Conservation (phyloP, 2,797 vertebrate genomes). For the Gila robusta region DNA sequence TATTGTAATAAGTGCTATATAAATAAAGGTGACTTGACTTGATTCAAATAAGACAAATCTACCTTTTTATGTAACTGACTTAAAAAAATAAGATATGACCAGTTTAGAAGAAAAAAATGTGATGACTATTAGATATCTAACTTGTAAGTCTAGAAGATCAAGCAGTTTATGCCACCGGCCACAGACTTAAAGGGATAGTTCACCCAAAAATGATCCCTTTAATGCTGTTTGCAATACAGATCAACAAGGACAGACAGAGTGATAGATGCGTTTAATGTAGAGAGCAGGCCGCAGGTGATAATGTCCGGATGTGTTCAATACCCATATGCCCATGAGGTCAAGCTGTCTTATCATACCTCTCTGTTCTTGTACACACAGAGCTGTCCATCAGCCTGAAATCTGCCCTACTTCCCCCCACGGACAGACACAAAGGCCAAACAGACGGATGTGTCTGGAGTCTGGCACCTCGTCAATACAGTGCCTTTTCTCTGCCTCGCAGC, state of each 20-base stretch:
- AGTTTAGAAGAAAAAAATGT: neutral
- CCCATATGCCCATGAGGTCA: slow-evolving; percentile 8
- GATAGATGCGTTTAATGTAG: slow-evolving; percentile 19
- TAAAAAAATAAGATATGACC: too few species aligned
- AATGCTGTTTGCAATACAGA: slow-evolving; percentile 1
- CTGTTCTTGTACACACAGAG: slow-evolving; percentile 15
- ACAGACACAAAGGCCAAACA: slow-evolving; percentile 53
- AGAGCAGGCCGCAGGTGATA: slow-evolving; percentile 27
- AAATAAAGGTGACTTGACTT: too few species aligned
- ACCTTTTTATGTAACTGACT: neutral
- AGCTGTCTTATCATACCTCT: slow-evolving; percentile 17
- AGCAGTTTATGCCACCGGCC: neutral
- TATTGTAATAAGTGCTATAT: too few species aligned
- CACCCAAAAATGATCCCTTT: too few species aligned
- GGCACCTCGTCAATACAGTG: slow-evolving; percentile 47
- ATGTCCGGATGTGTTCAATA: slow-evolving; percentile 5
- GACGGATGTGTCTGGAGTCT: slow-evolving; percentile 26
- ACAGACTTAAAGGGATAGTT: neutral
- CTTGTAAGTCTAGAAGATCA: neutral
- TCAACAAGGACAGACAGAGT: neutral
- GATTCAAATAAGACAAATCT: neutral
- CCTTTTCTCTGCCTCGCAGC: neutral
- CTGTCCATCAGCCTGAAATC: slow-evolving; percentile 38
- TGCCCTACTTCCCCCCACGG: slow-evolving; percentile 13
- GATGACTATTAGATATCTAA: neutral